phyloP scores from a whole-genome alignment of 2,797 vertebrate genomes.

The Liasis olivaceus region DNA sequence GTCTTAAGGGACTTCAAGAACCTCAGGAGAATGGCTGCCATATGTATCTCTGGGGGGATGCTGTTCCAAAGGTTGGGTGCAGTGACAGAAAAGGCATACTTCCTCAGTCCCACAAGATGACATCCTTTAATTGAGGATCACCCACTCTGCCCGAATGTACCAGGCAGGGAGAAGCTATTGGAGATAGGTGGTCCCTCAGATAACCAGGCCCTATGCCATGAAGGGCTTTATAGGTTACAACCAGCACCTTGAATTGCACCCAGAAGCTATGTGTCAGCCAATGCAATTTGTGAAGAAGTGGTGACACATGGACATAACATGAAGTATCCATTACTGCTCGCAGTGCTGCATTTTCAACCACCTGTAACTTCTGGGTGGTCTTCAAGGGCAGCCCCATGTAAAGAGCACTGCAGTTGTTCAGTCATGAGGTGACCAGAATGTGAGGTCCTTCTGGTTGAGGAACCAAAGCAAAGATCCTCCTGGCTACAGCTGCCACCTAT shows the following conservation, averaged over 20 bases:
- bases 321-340: not conserved
- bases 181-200: not conserved
- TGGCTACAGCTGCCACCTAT: not conserved
- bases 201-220: not conserved
- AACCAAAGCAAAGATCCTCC: not conserved
- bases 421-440: not conserved
- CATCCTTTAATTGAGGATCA: not conserved
- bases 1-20: not conserved
- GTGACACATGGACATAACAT: not conserved
- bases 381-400: not conserved
- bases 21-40: not conserved
- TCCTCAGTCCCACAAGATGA: not conserved
- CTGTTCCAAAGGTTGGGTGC: not conserved
- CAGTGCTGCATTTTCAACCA: not conserved
- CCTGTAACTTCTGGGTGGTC: not conserved
- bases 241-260: not conserved
- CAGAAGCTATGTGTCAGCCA: not conserved
- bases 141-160: not conserved
- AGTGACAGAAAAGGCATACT: not conserved
- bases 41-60: not conserved
- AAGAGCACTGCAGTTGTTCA: not conserved
- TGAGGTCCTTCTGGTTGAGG: not conserved
- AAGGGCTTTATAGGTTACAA: not conserved
- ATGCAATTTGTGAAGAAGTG: not conserved
- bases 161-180: not conserved